Conservation (phyloP, 2,888 invertebrate species). For the Philopedon plagiatum region DNA sequence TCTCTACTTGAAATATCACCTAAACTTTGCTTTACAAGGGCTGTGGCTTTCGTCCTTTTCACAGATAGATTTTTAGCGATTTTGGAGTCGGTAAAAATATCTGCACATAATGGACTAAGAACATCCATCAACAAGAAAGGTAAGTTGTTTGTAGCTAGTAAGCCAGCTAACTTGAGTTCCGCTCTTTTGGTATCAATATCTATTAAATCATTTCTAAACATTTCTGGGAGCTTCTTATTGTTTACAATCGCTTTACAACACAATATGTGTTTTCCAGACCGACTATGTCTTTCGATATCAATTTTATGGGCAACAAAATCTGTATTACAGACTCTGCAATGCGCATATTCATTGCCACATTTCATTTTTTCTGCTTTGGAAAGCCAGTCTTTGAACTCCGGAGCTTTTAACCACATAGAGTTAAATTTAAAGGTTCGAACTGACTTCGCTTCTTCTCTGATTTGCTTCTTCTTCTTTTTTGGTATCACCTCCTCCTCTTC, state of each 20-base stretch:
- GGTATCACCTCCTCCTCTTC: no score
- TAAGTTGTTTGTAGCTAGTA: conserved; percentile 41
- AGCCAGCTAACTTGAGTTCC: conserved; percentile 38
- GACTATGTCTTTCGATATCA: neutral
- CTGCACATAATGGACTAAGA: conserved; percentile 38
- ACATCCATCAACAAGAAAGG: conserved; percentile 48
- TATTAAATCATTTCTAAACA: no score
- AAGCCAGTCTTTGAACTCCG: neutral
- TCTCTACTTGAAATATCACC: conserved; percentile 47
- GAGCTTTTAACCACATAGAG: neutral
- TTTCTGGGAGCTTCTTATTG: no score
- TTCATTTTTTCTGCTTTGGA: neutral
- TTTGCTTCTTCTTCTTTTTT: no score
- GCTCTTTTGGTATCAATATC: no score
- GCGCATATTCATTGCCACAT: neutral
- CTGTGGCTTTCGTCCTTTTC: conserved; percentile 1
- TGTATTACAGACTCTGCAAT: neutral
- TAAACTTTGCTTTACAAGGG: conserved; percentile 9
- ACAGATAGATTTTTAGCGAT: no score
- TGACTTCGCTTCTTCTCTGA: no score
- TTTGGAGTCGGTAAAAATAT: neutral
- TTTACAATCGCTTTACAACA: no score
- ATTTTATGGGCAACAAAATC: neutral
- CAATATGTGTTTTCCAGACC: no score
- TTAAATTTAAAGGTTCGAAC: no score